phyloP scores from a whole-genome alignment of 2,113 vertebrate genomes.

The Aepyceros melampus region DNA sequence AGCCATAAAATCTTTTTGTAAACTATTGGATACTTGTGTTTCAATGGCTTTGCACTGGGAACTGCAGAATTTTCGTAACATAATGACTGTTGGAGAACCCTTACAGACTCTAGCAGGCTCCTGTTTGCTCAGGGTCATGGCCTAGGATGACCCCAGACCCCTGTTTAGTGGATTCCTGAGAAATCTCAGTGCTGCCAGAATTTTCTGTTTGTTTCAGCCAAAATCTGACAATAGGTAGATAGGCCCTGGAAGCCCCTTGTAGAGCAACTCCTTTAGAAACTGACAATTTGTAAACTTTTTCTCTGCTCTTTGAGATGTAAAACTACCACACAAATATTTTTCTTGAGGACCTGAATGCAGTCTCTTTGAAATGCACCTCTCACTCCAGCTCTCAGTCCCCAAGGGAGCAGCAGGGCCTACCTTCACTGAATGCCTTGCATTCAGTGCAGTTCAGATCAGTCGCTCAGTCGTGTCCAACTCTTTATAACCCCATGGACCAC shows the following conservation, averaged over 20 bases:
- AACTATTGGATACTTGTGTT: neutral
- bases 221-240: neutral
- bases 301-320: neutral
- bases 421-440: neutral
- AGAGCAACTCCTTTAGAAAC: neutral
- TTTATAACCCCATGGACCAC: neutral
- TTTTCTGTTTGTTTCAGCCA: neutral
- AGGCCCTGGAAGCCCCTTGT: neutral
- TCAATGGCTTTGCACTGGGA: neutral
- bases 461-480: rapidly evolving
- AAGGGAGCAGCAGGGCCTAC: neutral
- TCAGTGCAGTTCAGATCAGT: neutral
- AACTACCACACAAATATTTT: neutral
- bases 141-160: neutral
- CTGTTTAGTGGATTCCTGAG: neutral
- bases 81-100: rapidly evolving
- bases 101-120: neutral
- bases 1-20: neutral
- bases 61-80: neutral
- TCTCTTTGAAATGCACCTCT: neutral
- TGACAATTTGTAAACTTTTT: neutral
- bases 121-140: neutral
- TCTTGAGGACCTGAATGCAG: neutral
- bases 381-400: neutral
- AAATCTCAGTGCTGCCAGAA: neutral